These are phyloP conservation scores for Megalopta genalis DNA, from an alignment of 1,140 invertebrate species.

Conservation along the genomic window DNA sequence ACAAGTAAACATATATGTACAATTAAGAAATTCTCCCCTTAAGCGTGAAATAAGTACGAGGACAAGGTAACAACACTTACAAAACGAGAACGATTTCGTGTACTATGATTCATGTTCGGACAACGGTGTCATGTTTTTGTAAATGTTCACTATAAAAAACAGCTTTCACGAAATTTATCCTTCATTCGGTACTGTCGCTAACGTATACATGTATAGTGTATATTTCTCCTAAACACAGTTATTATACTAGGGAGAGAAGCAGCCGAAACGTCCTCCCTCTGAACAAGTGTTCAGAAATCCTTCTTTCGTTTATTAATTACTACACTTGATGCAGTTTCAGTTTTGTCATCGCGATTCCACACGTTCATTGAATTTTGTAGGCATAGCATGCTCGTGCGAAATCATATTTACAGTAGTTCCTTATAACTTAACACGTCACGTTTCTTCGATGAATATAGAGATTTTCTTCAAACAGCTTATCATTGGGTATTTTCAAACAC, in stretches of 20 bases:
- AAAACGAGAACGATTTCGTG: constrained; percentile 3
- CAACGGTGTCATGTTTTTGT: constrained; percentile 33
- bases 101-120: constrained; percentile 17
- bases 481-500: not conserved
- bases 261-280: constrained; percentile 3
- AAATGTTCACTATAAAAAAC: constrained; percentile 18
- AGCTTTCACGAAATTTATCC: constrained; percentile 13
- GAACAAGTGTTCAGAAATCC: not conserved
- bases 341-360: constrained; percentile 1
- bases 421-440: constrained; percentile 8
- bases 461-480: constrained; percentile 1
- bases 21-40: constrained; percentile 30
- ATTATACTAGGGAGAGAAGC: constrained; percentile 12
- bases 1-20: constrained; percentile 42
- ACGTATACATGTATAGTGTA: constrained; percentile 30
- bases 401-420: not conserved
- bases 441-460: constrained; percentile 5
- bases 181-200: constrained; percentile 11
- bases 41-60: constrained; percentile 36
- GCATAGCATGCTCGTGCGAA: constrained; percentile 9
- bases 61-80: constrained; percentile 29
- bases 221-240: constrained; percentile 24
- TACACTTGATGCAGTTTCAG: constrained; percentile 14
- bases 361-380: constrained; percentile 16
- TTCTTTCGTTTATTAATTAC: constrained; percentile 3